Evolutionary conservation across 2,113 vertebrate genomes (phyloP), one percentile per base, ranked within the genome.

Genomic region (Psittacus erithacus): DNA sequence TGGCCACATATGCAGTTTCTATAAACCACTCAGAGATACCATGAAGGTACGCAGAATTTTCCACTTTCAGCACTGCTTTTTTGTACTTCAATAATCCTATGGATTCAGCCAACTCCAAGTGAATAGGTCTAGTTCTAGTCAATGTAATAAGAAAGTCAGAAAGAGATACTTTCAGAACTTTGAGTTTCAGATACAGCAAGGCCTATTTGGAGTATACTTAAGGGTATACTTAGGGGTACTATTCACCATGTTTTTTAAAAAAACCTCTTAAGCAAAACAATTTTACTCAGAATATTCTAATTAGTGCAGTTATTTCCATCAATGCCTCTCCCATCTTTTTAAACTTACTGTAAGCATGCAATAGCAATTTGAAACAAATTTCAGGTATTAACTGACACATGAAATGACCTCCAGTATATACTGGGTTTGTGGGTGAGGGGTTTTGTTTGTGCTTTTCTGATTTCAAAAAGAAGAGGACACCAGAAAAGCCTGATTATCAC

Each of bases 11-110:
- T 0, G 1, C 18, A 59, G 60, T 11, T 79, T 87, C 52, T 76
- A 62, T 59, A 46, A 65, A 38, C 29, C 38, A 41, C 65, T 52
- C 27, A 43, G 60, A 75, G 38, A 52, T 10, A 57, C 23, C 33
- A 78, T 4, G 5, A 43, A 49, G 20, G 31, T 44, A 70, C 0
- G 0, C 6, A 7, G 63, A 53, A 63, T 47, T 47, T 86, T 86
- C 27, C 69, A 33, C 17, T 77, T 86, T 31, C 31, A 44, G 25
- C 46, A 68, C 28, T 68, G 20, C 1, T 13, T 39, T 57, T 80
- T 63, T 52, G 41, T 35, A 64, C 14, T 55, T 86, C 73, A 86
- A 31, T 31, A 75, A 55, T 14, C 6, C 33, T 38, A 25, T 14
- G 25, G 29, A 86, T 53, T 52, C 67, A 73, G 43, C 2, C 31